Evolutionary conservation across 2,888 invertebrate species (phyloP), one percentile per base, ranked within the genome.

Genomic region (Agrilus biguttatus): DNA sequence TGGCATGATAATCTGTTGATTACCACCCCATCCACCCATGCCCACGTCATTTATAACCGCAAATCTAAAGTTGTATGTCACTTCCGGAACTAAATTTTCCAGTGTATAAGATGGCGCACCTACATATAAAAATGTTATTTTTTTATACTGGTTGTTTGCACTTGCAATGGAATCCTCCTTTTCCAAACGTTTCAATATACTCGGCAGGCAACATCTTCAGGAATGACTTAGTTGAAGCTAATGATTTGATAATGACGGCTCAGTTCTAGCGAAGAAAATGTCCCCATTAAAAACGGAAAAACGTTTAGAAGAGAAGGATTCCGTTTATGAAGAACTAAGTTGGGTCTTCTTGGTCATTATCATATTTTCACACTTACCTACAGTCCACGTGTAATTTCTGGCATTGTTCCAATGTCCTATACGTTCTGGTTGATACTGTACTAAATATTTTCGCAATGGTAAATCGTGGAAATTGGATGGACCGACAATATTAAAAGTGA

Each of bases 11-110:
- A 82, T 77, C 3, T 71, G 69, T 36, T 74, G 63, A 34, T 75
- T 69, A 14, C 76, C 72, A 19, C 78, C 78, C 44, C 82, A 92
- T 12, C 73, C 71, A 8, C 89, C 86, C 14, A 77, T 65, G 1
- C 91, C 91, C 0, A 89, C 90, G 55, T 80, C 80, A 65, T 90
- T 92, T 44, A 77, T 71, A 2, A 89, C 89, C 12, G 87, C 83
- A 62, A 92, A 91, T 49, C 86, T 75, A 60, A 91, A 88, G 56
- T 78, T 75, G 63, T 91, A 92, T 1, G 73, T 71, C 40, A 76
- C 79, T 69, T 83, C 79, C 0, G 91, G 89, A 43, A 72, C 71
- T 45, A 92, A 67, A 50, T 79, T 75, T 61, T 90, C 90, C 34
- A 92, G 70, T 47, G 85, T 80, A 62, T 89, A 90, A 1, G 40